These are phyloP conservation scores for Frieseomelitta varia DNA, from an alignment of 1,140 invertebrate species.

Conservation along the genomic window DNA sequence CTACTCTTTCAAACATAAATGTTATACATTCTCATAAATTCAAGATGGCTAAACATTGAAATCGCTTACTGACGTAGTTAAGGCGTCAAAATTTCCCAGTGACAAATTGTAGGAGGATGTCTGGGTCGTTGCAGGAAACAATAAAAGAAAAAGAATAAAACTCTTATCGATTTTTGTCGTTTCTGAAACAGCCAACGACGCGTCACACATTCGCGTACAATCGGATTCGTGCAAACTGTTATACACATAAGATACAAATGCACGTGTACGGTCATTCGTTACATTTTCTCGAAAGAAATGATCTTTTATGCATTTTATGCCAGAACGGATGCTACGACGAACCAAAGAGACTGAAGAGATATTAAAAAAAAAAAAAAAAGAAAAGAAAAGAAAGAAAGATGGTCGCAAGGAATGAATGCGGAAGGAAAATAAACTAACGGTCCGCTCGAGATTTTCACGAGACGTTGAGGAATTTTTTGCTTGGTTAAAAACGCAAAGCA, in stretches of 20 bases:
- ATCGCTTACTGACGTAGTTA: too few relatives aligned
- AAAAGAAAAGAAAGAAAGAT: background rate
- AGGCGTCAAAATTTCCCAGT: background rate
- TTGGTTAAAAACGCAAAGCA: background rate
- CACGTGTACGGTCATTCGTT: too few relatives aligned
- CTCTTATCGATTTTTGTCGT: background rate
- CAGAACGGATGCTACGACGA: too few relatives aligned
- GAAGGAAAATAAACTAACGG: background rate
- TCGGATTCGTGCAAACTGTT: background rate
- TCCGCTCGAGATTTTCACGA: background rate
- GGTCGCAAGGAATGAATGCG: background rate
- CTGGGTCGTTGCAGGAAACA: background rate
- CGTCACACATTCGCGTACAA: background rate
- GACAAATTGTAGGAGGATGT: background rate
- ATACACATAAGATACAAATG: background rate
- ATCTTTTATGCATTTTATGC: too few relatives aligned
- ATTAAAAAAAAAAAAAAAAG: too few relatives aligned
- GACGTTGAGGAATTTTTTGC: background rate
- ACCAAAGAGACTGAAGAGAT: too few relatives aligned
- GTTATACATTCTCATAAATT: too few relatives aligned
- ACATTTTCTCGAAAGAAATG: too few relatives aligned
- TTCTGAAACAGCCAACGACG: background rate
- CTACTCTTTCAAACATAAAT: too few relatives aligned
- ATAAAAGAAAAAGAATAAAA: background rate
- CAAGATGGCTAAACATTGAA: too few relatives aligned